phyloP scores from a whole-genome alignment of 2,888 invertebrate genomes.

The Brachypterus glaber region DNA sequence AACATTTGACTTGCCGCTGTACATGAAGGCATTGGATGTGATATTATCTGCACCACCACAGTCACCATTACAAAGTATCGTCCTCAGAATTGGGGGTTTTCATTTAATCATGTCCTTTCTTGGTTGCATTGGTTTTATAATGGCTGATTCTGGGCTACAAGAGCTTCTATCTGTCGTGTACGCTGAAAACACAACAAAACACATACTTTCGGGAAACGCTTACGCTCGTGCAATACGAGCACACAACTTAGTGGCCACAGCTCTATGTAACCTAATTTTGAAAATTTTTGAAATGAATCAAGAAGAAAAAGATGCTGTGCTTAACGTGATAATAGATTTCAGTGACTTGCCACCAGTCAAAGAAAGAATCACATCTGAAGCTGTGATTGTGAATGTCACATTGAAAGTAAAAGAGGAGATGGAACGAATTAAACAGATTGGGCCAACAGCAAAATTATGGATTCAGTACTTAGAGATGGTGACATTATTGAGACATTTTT shows the following conservation, averaged over 20 bases:
- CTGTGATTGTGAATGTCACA: constrained; percentile 11
- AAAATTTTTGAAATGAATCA: not conserved
- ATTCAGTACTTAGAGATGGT: constrained; percentile 32
- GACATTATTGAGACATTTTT: constrained; percentile 25
- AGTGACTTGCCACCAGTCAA: not conserved
- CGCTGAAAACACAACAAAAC: not conserved
- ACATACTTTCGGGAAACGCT: not conserved
- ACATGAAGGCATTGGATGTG: too few species aligned
- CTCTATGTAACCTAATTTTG: not conserved
- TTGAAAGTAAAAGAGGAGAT: constrained; percentile 18
- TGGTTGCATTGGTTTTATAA: not conserved
- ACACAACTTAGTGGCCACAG: not conserved
- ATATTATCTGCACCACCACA: too few species aligned
- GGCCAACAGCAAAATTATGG: constrained; percentile 25
- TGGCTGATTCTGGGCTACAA: not conserved
- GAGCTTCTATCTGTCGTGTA: not conserved
- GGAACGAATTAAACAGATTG: constrained; percentile 19
- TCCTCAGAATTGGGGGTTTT: too few species aligned
- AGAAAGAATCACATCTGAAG: not conserved
- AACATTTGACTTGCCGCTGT: too few species aligned
- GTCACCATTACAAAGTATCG: too few species aligned
- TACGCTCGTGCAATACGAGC: not conserved
- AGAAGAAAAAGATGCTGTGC: not conserved
- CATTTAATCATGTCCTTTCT: not conserved
- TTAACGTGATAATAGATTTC: not conserved